Evolutionary conservation across 2,113 vertebrate species (phyloP).

Genomic region (Okapia johnstoni): DNA sequence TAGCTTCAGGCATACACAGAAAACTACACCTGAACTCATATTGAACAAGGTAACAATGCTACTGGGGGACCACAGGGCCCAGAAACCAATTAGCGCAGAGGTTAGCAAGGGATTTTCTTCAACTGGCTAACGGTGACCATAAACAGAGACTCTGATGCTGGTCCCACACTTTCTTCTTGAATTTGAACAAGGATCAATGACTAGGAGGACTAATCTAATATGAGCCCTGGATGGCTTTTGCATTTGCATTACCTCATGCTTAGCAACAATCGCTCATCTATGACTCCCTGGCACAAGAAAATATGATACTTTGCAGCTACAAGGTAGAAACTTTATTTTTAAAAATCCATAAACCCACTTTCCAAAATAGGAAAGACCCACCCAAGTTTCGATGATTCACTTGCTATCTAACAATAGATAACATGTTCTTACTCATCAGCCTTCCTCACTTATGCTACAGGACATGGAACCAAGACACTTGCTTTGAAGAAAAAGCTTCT

Average conservation of each 20-base stretch:
- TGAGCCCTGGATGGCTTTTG: not conserved
- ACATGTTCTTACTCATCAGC: slow-evolving; percentile 3
- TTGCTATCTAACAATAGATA: not conserved
- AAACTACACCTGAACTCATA: not conserved
- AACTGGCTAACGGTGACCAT: slow-evolving; percentile 9
- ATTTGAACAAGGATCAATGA: slow-evolving; percentile 23
- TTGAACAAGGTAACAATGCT: not conserved
- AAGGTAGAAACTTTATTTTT: no score
- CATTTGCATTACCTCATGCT: not conserved
- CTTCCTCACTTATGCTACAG: not conserved
- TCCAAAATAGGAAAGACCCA: not conserved
- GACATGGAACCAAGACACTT: not conserved
- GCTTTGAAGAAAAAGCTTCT: slow-evolving; percentile 18
- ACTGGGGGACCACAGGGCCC: not conserved
- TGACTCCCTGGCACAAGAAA: not conserved
- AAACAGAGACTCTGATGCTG: not conserved
- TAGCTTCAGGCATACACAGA: slow-evolving; percentile 30
- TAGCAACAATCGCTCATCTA: not conserved
- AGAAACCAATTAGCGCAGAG: slow-evolving; percentile 40
- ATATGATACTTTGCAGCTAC: not conserved
- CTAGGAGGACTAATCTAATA: slow-evolving; percentile 10
- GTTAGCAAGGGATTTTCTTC: slow-evolving; percentile 18
- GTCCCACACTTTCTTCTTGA: not conserved
- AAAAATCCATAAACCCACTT: not conserved
- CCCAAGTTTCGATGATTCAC: not conserved